Evolutionary conservation across 2,797 vertebrate species (phyloP).

Genomic region (Cirrhinus mrigala): DNA sequence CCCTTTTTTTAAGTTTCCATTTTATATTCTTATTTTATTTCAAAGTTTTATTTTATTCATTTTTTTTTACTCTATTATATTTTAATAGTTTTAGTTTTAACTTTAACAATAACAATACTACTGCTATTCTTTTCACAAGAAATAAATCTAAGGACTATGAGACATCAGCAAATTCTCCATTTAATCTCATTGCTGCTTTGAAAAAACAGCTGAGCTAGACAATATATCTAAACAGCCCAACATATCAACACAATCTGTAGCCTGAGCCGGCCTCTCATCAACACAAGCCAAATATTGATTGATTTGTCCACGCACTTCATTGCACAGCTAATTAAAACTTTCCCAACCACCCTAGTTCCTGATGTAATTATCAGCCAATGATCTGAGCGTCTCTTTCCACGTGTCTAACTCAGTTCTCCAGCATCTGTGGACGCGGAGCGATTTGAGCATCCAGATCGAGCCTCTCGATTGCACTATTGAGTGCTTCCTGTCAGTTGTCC

Average conservation of each 20-base stretch:
- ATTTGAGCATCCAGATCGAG: constrained; percentile 29
- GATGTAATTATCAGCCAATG: constrained; percentile 70
- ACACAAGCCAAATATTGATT: constrained; percentile 61
- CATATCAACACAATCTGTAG: not conserved
- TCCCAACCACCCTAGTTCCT: constrained; percentile 57
- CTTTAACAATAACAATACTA: not conserved
- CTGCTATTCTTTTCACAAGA: not conserved
- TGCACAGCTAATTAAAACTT: constrained; percentile 75
- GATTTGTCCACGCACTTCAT: constrained; percentile 26
- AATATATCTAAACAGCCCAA: not conserved
- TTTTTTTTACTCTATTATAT: not conserved
- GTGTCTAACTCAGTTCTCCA: not conserved
- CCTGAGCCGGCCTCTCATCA: not conserved
- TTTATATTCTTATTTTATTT: not conserved
- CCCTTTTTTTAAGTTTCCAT: not conserved
- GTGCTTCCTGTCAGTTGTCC: constrained; percentile 60
- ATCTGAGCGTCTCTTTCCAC: constrained; percentile 45
- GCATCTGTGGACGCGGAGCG: constrained; percentile 1
- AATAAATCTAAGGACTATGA: not conserved
- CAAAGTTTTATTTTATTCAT: not conserved
- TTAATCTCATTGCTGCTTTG: not conserved
- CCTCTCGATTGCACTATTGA: constrained; percentile 55
- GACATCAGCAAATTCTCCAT: not conserved
- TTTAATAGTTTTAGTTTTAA: not conserved
- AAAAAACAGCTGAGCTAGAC: not conserved